Conservation (phyloP, 2,113 vertebrate genomes). For the Sturnus vulgaris region DNA sequence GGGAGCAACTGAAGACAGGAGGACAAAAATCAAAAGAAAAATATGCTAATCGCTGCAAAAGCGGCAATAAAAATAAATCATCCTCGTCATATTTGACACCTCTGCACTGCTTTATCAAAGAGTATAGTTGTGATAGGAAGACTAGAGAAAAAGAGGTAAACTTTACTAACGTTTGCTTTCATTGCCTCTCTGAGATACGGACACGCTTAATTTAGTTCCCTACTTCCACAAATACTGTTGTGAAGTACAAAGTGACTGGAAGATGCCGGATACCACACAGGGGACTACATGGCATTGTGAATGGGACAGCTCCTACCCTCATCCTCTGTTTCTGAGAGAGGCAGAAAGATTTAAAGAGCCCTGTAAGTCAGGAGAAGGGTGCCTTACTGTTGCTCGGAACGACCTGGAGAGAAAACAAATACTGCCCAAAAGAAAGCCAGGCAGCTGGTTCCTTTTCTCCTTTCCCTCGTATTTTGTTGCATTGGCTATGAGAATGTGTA, state of each 20-base stretch:
- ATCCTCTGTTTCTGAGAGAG: neutral
- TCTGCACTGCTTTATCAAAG: neutral
- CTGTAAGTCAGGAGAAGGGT: neutral
- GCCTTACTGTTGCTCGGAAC: neutral
- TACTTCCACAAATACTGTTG: neutral
- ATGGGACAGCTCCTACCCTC: neutral
- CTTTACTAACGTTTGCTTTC: neutral
- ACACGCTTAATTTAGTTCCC: neutral
- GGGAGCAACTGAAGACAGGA: neutral
- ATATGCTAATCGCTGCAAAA: neutral
- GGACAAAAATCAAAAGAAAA: neutral
- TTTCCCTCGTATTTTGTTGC: neutral
- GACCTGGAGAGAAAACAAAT: neutral
- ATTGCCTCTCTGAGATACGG: neutral
- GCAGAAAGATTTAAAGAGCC: neutral
- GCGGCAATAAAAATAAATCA: neutral
- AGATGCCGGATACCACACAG: neutral
- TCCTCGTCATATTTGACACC: neutral
- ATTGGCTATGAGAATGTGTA: accelerated
- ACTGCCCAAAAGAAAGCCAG: neutral
- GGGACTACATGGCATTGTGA: neutral
- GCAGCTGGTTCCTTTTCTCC: neutral
- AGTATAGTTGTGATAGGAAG: neutral
- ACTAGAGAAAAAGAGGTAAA: neutral
- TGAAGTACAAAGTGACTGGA: neutral